Base-by-base conservation (phyloP, 2,797 vertebrate species). In the Melanotaenia maccullochi region DNA sequence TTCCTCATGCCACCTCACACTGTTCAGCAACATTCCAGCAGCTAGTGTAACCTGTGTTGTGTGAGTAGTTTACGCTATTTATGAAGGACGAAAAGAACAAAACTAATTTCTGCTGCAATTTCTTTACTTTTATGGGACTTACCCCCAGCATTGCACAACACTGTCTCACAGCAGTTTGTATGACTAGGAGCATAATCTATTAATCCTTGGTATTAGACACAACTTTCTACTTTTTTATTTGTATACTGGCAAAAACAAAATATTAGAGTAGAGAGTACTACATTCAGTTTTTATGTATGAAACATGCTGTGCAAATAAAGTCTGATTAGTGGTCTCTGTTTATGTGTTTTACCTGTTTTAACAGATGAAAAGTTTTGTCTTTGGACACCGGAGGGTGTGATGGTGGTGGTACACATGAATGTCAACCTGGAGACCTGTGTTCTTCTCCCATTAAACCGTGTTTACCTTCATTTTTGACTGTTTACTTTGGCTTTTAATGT, bases 11-110 rank as follows among this genome's bases (percentile, higher is more conserved):
- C 14, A 47, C 22, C 61, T 30, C 60, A 55, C 58, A 25, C 24
- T 76, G 42, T 44, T 70, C 58, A 42, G 35, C 71, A 63, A 57
- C 49, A 68, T 24, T 72, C 52, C 61, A 55, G 22, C 70, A 65
- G 59, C 75, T 59, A 68, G 28, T 35, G 44, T 24, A 65, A 65
- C 55, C 56, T 65, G 68, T 16, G 16, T 14, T 65, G 16, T 69
- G 22, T 69, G 32, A 75, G 38, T 24, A 32, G 22, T 33, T 38
- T 9, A 2, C 18, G 30, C 18, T 24, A 63, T 62, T 78, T 76
- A 11, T 16, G 25, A 56, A 18, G 9, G 12, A 61, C 44, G 3
- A 9, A 65, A 56, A 67, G 11, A 55, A 49, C 20, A n/a, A 66
- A 62, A 49, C 33, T 60, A 14, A 13, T 3, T 12, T 44, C 8